These are phyloP conservation scores for Paraescarpia echinospica DNA, from an alignment of 1,140 invertebrate genomes.

Conservation along the genomic window DNA sequence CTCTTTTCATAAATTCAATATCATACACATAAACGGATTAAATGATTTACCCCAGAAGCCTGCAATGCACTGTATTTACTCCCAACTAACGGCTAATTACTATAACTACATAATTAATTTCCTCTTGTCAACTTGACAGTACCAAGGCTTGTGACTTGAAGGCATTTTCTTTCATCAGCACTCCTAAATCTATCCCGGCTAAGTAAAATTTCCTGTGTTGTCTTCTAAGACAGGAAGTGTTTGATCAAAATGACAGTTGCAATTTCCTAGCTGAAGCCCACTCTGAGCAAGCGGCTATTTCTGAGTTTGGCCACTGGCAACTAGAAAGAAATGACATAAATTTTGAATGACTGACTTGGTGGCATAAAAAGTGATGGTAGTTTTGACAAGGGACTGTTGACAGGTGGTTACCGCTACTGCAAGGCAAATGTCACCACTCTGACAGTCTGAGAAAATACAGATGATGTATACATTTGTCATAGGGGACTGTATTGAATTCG, in stretches of 20 bases:
- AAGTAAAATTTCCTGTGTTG: neutral
- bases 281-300: neutral
- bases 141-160: neutral
- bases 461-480: neutral
- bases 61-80: neutral
- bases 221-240: neutral
- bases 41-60: neutral
- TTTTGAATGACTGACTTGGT: neutral
- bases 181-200: neutral
- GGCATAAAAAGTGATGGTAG: neutral
- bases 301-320: neutral
- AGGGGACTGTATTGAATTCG: neutral
- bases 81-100: neutral
- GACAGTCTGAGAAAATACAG: neutral
- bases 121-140: neutral
- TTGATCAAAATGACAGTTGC: neutral
- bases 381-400: neutral
- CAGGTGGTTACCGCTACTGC: neutral
- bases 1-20: too few species aligned
- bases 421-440: neutral
- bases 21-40: neutral
- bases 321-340: neutral
- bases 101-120: neutral
- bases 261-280: neutral
- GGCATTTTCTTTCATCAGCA: neutral